These are phyloP conservation scores for Gobio occitaniae DNA, from an alignment of 2,797 vertebrate species.

Conservation along the genomic window DNA sequence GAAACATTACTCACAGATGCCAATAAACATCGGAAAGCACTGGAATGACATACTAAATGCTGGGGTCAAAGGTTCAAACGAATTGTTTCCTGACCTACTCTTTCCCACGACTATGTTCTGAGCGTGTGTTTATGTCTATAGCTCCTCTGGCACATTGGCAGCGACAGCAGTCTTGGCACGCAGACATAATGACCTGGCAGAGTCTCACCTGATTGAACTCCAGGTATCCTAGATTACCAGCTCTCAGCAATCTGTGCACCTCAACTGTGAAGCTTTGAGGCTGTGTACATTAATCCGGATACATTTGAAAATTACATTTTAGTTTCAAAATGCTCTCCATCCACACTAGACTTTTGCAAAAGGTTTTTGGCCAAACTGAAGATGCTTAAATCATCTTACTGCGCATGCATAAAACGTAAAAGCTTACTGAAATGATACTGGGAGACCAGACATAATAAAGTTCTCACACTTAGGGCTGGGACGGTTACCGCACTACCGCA, in stretches of 20 bases:
- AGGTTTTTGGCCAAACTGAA: not conserved
- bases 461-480: not conserved
- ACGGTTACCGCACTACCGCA: too few species aligned
- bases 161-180: conserved; percentile 48
- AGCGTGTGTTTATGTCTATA: conserved; percentile 40
- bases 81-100: conserved; percentile 42
- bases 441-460: not conserved
- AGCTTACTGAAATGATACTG: not conserved
- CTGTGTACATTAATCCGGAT: not conserved
- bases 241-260: conserved; percentile 27
- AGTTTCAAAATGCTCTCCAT: not conserved
- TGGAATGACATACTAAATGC: conserved; percentile 22
- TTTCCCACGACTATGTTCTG: conserved; percentile 36
- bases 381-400: not conserved
- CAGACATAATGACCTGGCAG: conserved; percentile 37
- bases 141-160: conserved; percentile 57
- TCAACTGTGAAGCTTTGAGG: not conserved
- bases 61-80: conserved; percentile 30
- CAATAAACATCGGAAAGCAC: conserved; percentile 36
- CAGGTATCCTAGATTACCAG: conserved; percentile 47
- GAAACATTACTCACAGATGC: conserved; percentile 41
- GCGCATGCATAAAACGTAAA: not conserved
- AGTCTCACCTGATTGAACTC: conserved; percentile 45
- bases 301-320: not conserved
- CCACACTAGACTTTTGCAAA: not conserved